Conservation (phyloP, 2,113 vertebrate species). For the Caranx melampygus region DNA sequence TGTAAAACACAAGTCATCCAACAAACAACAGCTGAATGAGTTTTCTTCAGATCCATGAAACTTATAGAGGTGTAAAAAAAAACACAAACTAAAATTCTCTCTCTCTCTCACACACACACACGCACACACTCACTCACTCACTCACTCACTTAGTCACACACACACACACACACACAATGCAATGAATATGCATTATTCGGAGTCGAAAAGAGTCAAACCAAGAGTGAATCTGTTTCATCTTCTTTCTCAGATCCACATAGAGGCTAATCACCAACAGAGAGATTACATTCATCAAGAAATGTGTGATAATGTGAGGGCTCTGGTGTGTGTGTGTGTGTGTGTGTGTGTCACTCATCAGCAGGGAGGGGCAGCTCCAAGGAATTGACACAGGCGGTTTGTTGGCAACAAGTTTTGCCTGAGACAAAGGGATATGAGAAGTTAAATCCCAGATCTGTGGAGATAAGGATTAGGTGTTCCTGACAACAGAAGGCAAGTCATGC, state of each 20-base stretch:
- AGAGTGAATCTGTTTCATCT: conserved; percentile 16
- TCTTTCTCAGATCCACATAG: neutral
- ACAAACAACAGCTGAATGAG: too few species aligned
- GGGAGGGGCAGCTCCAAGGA: conserved; percentile 19
- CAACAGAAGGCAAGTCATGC: conserved; percentile 46
- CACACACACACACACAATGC: too few species aligned
- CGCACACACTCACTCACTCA: too few species aligned
- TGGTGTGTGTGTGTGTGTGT: conserved; percentile 25
- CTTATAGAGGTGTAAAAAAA: too few species aligned
- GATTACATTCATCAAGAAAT: conserved; percentile 26
- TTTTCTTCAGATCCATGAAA: too few species aligned
- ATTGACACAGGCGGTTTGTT: conserved; percentile 32
- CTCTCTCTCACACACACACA: too few species aligned
- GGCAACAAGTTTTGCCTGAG: conserved; percentile 57
- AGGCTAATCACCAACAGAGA: conserved; percentile 11
- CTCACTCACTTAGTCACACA: too few species aligned
- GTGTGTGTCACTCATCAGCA: conserved; percentile 17
- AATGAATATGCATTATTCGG: conserved; percentile 3
- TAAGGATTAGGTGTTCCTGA: conserved; percentile 64
- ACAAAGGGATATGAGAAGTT: conserved; percentile 45
- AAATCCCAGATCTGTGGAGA: conserved; percentile 60
- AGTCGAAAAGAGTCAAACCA: neutral
- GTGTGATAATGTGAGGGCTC: neutral
- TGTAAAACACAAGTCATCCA: too few species aligned
- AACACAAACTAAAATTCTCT: too few species aligned